Base-by-base conservation (phyloP, 2,888 invertebrate genomes). In the Pterobdella sp. region DNA sequence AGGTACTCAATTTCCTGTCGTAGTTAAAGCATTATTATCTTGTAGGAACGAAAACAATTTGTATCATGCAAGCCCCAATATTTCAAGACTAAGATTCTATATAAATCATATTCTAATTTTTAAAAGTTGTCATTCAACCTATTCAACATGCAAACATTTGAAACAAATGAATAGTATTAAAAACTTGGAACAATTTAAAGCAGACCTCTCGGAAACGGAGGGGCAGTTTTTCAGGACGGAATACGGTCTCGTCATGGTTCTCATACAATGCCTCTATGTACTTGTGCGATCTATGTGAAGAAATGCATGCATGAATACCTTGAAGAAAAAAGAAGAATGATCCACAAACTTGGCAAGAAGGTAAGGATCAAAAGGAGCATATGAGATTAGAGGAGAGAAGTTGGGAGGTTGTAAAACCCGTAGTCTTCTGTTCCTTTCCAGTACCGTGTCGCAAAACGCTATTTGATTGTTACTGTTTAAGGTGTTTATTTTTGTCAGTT, bases 301-400 rank as follows among this genome's bases (percentile, higher is more conserved):
- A 14, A 56, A 56, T 4, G 26, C 18, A 56, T 4, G 14, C n/a
- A 56, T 56, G 4, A 56, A 22, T 42, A 42, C 18, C 7, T 14
- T 18, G 42, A 42, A 42, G 7, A 18, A 42, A 14, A 14, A 18
- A 18, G 42, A 42, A 42, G 42, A 42, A n/a, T n/a, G n/a, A n/a
- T n/a, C n/a, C n/a, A n/a, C n/a, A 68, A 26, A 77, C 75, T 75
- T 71, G 18, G 31, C 87, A 66, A 95, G 85, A 26, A 89, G 84
- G 81, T 91, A 94, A 0, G 93, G 93, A 84, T 94, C 94, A 81
- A 94, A 95, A 0, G 95, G 95, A 82, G 93, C 95, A 86, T 90
- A 93, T 1, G 88, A 86, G 73, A 89, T 88, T 0, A 89, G 85
- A 29, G 10, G 22, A 3, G 29, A 32, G 10, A 81, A 75, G 7